phyloP scores from a whole-genome alignment of 1,140 invertebrate genomes.

The Pogonus chalceus region DNA sequence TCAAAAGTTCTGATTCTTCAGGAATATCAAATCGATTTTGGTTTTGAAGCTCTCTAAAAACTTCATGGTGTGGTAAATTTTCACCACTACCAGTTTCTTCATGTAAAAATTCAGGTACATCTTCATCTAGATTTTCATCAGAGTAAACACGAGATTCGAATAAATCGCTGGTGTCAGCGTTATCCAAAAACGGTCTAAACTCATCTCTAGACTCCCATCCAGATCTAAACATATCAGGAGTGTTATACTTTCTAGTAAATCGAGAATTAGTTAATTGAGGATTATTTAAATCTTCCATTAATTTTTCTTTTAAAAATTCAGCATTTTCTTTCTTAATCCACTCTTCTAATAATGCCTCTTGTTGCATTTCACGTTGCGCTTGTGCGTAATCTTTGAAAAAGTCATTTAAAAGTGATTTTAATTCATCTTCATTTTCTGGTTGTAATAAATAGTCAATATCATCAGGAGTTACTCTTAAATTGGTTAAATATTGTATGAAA shows the following conservation, averaged over 20 bases:
- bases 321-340: conserved; percentile 19
- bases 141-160: conserved; percentile 43
- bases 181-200: conserved; percentile 16
- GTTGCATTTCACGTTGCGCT: conserved; percentile 7
- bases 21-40: not conserved
- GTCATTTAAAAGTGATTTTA: conserved; percentile 19
- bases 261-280: conserved; percentile 17
- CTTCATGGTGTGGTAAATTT: conserved; percentile 15
- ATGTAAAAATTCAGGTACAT: not conserved
- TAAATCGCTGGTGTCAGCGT: conserved; percentile 33
- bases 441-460: conserved; percentile 26
- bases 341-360: conserved; percentile 18
- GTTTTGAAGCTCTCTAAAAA: conserved; percentile 19
- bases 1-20: conserved; percentile 6
- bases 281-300: not conserved
- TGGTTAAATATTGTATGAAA: conserved; percentile 13
- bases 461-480: conserved; percentile 20
- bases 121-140: conserved; percentile 40
- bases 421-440: conserved; percentile 24
- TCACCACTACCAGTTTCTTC: conserved; percentile 36
- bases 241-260: conserved; percentile 38
- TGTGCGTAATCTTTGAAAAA: conserved; percentile 17
- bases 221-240: conserved; percentile 37
- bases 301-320: conserved; percentile 13
- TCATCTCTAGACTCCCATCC: conserved; percentile 38